These are phyloP conservation scores for Tenthredo distinguenda DNA, from an alignment of 2,888 invertebrate species.

Conservation along the genomic window DNA sequence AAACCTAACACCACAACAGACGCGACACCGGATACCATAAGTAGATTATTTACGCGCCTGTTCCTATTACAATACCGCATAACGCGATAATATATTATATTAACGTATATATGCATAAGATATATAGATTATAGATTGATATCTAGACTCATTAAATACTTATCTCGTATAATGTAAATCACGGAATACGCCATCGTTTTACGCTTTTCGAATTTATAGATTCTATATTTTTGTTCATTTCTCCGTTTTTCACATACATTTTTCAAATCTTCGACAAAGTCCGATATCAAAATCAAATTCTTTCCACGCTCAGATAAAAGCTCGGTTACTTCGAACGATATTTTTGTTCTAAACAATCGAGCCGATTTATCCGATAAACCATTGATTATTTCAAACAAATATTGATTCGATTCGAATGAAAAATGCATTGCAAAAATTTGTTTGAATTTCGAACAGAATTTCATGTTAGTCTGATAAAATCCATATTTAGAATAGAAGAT, in stretches of 20 bases:
- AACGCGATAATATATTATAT: slow-evolving; percentile 16
- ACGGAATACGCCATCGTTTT: not conserved
- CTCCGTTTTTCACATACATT: not conserved
- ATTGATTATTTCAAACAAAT: no score
- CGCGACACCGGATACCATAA: slow-evolving; percentile 74
- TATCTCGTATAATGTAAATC: not conserved
- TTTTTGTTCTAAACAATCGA: no score
- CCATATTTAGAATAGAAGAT: no score
- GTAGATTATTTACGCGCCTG: slow-evolving; percentile 69
- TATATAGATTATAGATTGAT: not conserved
- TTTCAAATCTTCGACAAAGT: not conserved
- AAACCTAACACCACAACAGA: slow-evolving; percentile 71
- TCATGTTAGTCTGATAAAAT: no score
- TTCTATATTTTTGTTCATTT: not conserved
- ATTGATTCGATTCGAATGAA: no score
- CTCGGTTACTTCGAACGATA: no score
- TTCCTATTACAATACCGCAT: slow-evolving; percentile 54
- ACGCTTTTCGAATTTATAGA: not conserved
- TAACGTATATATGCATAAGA: not conserved
- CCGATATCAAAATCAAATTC: no score
- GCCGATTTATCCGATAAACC: no score
- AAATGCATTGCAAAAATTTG: no score
- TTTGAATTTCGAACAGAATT: no score
- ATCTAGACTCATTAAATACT: slow-evolving; percentile 2
- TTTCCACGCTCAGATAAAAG: no score